Evolutionary conservation across 2,113 vertebrate species (phyloP), one percentile per base, ranked within the genome.

Genomic region (Psophia crepitans): DNA sequence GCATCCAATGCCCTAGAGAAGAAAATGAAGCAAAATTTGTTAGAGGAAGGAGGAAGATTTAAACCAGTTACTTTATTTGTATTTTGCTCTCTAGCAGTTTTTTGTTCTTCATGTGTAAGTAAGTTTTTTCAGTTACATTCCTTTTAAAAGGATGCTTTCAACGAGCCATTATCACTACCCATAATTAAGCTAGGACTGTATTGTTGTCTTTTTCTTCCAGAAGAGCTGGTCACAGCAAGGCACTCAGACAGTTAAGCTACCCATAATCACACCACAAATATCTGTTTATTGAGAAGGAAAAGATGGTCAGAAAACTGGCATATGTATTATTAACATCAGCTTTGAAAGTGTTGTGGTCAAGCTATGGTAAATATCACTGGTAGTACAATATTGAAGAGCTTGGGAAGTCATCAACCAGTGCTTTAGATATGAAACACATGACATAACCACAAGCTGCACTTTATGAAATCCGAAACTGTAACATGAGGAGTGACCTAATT

Each of bases 381-480:
- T 65, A 94, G 87, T 77, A 92, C 49, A 93, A 71, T 90, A 97
- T 46, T 97, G 91, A 97, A 97, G 91, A 90, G 89, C 96, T 96
- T 97, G 95, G 96, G 97, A 98, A 97, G 89, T 97, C 96, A 95
- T 98, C 96, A 98, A 85, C 90, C 61, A 92, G 58, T 30, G 70
- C 76, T 96, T 98, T 92, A 97, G 96, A 98, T 97, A 83, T 93
- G 90, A 97, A 98, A 97, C 96, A 97, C 84, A 96, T 97, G 97
- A 97, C 92, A 96, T 93, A 97, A 98, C 97, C 98, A 93, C 98
- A 98, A 97, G 89, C 96, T 87, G 93, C 92, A 96, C 95, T 98
- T 98, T 97, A 98, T 98, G 98, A 98, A 98, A 98, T 98, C 98
- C 98, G 98, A 99, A 98, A 98, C 98, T 98, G 98, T 98, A 99